Evolutionary conservation across 2,888 invertebrate species (phyloP).

Genomic region (Proisotoma minuta): DNA sequence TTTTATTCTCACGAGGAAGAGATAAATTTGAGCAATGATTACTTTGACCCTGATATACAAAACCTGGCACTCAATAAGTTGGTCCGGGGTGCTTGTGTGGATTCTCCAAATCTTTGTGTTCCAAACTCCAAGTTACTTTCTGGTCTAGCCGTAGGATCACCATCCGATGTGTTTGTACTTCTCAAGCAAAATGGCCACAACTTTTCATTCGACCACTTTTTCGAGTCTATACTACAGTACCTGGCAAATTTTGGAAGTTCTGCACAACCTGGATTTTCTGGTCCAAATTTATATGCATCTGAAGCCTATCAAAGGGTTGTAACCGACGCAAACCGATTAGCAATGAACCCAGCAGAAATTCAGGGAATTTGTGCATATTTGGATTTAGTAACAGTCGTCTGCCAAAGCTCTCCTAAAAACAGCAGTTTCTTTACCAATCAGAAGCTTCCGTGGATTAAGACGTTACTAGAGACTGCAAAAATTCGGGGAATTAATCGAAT

Average conservation of each 20-base stretch:
- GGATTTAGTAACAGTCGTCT: conserved; percentile 35
- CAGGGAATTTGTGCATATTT: conserved; percentile 42
- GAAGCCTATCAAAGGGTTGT: conserved; percentile 28
- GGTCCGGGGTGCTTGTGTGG: conserved; percentile 76
- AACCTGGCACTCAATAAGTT: conserved; percentile 73
- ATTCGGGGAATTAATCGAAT: conserved; percentile 36
- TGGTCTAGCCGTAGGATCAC: conserved; percentile 73
- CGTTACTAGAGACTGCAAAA: conserved; percentile 9
- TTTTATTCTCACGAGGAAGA: conserved; percentile 70
- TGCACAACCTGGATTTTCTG: conserved; percentile 18
- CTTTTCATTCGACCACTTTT: conserved; percentile 81
- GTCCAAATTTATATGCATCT: conserved; percentile 24
- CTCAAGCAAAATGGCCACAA: conserved; percentile 63
- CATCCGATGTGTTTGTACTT: conserved; percentile 71
- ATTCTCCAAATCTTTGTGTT: conserved; percentile 76
- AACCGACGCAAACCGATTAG: conserved; percentile 18
- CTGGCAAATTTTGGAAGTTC: conserved; percentile 26
- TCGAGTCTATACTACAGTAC: conserved; percentile 63
- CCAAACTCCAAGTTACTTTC: conserved; percentile 82
- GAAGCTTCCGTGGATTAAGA: conserved; percentile 37
- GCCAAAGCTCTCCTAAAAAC: conserved; percentile 23
- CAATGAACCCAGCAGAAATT: conserved; percentile 42
- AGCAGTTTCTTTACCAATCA: conserved; percentile 37
- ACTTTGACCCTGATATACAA: conserved; percentile 49
- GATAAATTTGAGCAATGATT: conserved; percentile 59